Base-by-base conservation (phyloP, 2,888 invertebrate genomes). In the Ochropleura plecta region DNA sequence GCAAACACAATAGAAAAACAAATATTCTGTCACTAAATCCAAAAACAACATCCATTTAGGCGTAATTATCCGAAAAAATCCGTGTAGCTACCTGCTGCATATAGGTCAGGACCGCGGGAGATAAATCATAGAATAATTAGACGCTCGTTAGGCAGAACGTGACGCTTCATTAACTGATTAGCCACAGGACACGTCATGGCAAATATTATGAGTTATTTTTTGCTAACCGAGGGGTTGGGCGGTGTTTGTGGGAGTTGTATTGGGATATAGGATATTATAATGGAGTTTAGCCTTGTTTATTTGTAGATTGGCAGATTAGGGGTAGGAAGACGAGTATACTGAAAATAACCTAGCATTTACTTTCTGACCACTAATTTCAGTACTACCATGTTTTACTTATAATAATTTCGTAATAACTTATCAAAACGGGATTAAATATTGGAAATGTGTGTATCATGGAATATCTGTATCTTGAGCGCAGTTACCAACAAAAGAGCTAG, bases 151-250 rank as follows among this genome's bases (percentile, higher is more conserved):
- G 85, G 85, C 85, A 76, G 87, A 89, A 92, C 92, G 92, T 93
- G 93, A 89, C 88, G 79, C 84, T 90, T 92, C 91, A 91, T 92
- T 91, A 91, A 90, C 90, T 90, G 91, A 93, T 93, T 91, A 92
- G 85, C 85, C 86, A 76, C 83, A 81, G 82, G 84, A 85, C 82
- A 86, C 85, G 85, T 80, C 81, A 78, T 84, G 78, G 82, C 82
- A 86, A 86, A 88, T 88, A 87, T 81, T 82, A 88, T 84, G 78
- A 77, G 60, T 68, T 55, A 70, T 76, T 78, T 83, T 83, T 80
- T 79, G 70, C 69, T 60, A 46, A 70, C 48, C 51, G 40, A 70
- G 42, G 30, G 60, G 30, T 53, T 18, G 55, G 14, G 16, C 40
- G 18, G 14, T 63, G 0, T 63, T 70, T 40, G 30, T 57, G 53